A percentile compares a stretch with the other conserved stretches of the same genome.
Evolutionary conservation across 1,140 invertebrate species (phyloP).

Genomic region (Zaprionus ghesquierei): DNA sequence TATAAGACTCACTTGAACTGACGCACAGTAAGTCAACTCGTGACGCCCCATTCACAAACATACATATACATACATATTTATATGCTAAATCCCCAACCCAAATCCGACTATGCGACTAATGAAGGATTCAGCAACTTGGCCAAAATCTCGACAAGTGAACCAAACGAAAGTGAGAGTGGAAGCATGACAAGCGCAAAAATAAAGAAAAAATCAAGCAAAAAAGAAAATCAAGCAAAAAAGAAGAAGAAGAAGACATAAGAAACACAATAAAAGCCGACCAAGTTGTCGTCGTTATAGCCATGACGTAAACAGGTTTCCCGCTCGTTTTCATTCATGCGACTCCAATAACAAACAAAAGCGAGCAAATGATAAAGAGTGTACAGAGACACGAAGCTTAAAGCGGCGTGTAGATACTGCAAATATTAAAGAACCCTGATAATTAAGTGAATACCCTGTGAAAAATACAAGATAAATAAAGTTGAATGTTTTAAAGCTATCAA

Average conservation of each 20-base stretch:
- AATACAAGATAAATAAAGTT: background rate
- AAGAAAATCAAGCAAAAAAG: too few species aligned
- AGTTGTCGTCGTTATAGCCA: slow-evolving; percentile 56
- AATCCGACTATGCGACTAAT: slow-evolving; percentile 50
- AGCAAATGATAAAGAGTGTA: slow-evolving; percentile 67
- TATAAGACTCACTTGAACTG: slow-evolving; percentile 67
- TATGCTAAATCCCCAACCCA: slow-evolving; percentile 11
- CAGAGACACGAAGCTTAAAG: slow-evolving; percentile 22
- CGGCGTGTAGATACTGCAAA: background rate
- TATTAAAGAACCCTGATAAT: background rate
- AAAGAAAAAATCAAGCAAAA: too few species aligned
- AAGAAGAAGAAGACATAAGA: slow-evolving; percentile 3
- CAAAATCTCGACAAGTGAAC: slow-evolving; percentile 20
- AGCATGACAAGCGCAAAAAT: slow-evolving; percentile 21
- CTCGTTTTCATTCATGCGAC: slow-evolving; percentile 55
- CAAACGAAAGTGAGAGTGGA: slow-evolving; percentile 64
- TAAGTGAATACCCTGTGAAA: background rate
- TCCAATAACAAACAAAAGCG: slow-evolving; percentile 66
- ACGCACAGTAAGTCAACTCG: slow-evolving; percentile 6
- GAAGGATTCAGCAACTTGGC: slow-evolving; percentile 58
- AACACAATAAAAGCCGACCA: slow-evolving; percentile 49
- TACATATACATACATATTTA: background rate
- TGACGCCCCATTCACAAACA: slow-evolving; percentile 10
- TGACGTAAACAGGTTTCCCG: slow-evolving; percentile 72
- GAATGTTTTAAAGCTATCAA: too few species aligned